A percentile compares a stretch with the other conserved stretches of the same genome.
These are phyloP conservation scores for Drosophila kikkawai DNA, from an alignment of 1,140 invertebrate genomes.

Conservation along the genomic window DNA sequence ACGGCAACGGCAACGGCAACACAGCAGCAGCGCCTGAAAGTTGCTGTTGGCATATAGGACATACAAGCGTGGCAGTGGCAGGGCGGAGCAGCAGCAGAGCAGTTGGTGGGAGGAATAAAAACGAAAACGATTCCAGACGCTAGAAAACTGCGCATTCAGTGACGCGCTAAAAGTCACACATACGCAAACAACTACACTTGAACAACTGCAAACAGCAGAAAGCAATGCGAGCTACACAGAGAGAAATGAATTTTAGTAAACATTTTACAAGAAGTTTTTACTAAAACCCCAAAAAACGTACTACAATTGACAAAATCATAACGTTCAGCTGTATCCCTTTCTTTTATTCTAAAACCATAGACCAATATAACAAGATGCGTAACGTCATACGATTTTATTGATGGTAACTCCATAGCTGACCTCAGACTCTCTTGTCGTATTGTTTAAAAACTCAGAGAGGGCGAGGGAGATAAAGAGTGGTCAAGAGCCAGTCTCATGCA, in stretches of 20 bases:
- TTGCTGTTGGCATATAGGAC: conserved; percentile 46
- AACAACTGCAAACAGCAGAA: conserved; percentile 31
- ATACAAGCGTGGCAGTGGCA: conserved; percentile 5
- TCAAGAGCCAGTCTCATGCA: too few species aligned
- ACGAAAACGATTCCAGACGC: conserved; percentile 48
- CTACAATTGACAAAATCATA: too few species aligned
- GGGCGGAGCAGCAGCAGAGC: not conserved
- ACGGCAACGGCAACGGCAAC: conserved; percentile 26
- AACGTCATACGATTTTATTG: too few species aligned
- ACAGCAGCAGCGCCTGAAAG: conserved; percentile 19
- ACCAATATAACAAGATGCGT: too few species aligned
- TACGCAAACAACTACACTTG: conserved; percentile 41
- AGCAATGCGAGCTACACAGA: conserved; percentile 30
- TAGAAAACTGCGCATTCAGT: conserved; percentile 78
- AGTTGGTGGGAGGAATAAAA: conserved; percentile 39
- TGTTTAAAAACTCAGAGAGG: too few species aligned
- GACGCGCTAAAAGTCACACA: conserved; percentile 77
- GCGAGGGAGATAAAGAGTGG: too few species aligned
- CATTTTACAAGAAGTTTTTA: too few species aligned
- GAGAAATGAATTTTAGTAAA: not conserved
- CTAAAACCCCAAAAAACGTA: too few species aligned
- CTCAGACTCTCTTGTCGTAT: too few species aligned
- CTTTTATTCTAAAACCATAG: too few species aligned
- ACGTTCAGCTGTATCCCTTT: too few species aligned
- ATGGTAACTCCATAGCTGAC: too few species aligned